Evolutionary conservation across 1,140 invertebrate species (phyloP).

Genomic region (Bombus superbus): DNA sequence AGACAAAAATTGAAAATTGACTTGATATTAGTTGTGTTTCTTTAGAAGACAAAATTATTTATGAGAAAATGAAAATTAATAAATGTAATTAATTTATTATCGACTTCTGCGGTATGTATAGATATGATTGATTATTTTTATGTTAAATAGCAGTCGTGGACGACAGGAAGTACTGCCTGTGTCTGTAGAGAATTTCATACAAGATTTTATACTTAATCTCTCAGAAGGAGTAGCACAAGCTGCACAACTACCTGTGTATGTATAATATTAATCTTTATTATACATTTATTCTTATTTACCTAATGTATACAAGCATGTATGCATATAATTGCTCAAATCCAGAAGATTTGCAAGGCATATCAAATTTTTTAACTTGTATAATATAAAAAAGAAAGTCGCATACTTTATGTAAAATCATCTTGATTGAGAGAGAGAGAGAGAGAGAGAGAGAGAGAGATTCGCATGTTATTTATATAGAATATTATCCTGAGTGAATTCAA

Average conservation of each 20-base stretch:
- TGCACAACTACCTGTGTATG: conserved; percentile 80
- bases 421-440: not conserved
- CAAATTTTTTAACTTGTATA: not conserved
- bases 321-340: not conserved
- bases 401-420: not conserved
- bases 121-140: conserved; percentile 22
- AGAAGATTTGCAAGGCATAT: not conserved
- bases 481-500: conserved; percentile 47
- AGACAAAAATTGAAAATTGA: not conserved
- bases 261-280: conserved; percentile 47
- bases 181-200: conserved; percentile 84
- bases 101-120: not conserved
- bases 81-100: not conserved
- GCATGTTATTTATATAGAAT: not conserved
- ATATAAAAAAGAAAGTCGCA: not conserved
- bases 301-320: not conserved
- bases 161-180: conserved; percentile 53
- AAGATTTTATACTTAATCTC: conserved; percentile 85
- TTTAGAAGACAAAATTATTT: not conserved
- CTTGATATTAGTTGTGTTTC: not conserved
- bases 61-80: not conserved
- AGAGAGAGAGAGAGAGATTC: not conserved
- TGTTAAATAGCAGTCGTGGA: conserved; percentile 49
- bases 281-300: not conserved
- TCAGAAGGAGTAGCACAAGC: conserved; percentile 77